Percentiles rank a stretch among this genome's conserved stretches.
phyloP scores from a whole-genome alignment of 2,113 vertebrate species.

The Otocyon megalotis region DNA sequence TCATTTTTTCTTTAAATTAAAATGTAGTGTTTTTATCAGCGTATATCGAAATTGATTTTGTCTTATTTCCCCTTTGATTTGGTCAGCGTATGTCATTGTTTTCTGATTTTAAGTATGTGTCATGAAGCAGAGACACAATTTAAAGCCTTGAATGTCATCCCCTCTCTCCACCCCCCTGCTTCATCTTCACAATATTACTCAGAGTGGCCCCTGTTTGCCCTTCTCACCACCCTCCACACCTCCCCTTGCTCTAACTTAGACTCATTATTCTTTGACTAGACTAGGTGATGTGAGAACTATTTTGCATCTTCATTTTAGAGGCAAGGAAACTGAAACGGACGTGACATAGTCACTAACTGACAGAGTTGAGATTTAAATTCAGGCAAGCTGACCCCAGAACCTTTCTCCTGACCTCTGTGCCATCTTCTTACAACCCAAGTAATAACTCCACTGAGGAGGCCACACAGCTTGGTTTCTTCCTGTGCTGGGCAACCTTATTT shows the following conservation, averaged over 20 bases:
- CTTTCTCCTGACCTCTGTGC: background rate
- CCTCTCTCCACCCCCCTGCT: accelerated
- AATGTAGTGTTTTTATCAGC: background rate
- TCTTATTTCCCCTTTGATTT: background rate
- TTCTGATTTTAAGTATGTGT: background rate
- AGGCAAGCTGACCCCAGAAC: background rate
- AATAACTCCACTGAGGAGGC: background rate
- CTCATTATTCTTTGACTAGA: background rate
- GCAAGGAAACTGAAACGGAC: background rate
- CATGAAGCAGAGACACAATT: background rate
- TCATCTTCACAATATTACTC: background rate
- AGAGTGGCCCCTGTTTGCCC: background rate
- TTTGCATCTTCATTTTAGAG: background rate
- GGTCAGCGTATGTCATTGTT: background rate
- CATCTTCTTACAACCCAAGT: background rate
- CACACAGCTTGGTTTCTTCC: background rate
- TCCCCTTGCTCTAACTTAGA: too few species aligned
- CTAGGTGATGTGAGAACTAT: background rate
- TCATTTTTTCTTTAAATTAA: background rate
- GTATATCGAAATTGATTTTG: background rate
- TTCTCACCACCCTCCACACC: too few species aligned
- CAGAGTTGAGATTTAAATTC: background rate
- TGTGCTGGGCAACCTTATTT: accelerated
- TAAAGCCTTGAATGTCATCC: background rate
- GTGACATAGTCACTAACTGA: background rate